Evolutionary conservation across 2,113 vertebrate species (phyloP).

Genomic region (Centropus bengalensis): DNA sequence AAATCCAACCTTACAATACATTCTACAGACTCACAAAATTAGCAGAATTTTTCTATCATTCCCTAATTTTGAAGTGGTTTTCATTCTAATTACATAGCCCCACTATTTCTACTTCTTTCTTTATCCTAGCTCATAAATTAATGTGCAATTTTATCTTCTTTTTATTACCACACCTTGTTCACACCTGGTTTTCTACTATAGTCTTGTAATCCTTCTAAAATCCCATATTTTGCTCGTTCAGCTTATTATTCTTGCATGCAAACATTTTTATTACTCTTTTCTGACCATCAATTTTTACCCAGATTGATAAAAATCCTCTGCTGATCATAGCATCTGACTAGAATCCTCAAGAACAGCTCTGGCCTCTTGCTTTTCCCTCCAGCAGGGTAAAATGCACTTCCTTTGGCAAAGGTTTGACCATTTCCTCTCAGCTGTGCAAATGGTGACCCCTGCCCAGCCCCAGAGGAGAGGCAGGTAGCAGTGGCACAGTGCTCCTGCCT

Average conservation of each 20-base stretch:
- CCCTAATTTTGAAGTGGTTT: not conserved
- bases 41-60: not conserved
- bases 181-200: not conserved
- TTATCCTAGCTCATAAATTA: not conserved
- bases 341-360: not conserved
- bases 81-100: not conserved
- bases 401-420: not conserved
- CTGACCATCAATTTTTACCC: not conserved
- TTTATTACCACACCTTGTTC: not conserved
- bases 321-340: not conserved
- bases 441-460: not conserved
- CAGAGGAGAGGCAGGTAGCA: no score
- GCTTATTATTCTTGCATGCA: not conserved
- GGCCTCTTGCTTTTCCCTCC: not conserved
- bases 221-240: not conserved
- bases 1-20: not conserved
- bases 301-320: not conserved
- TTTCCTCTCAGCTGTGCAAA: no score
- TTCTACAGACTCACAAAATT: not conserved
- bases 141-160: not conserved
- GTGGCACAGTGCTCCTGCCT: fast-evolving
- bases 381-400: no score
- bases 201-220: not conserved
- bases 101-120: not conserved
- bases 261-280: not conserved